Base-by-base conservation (phyloP, 2,888 invertebrate species). In the Thecophora atra region DNA sequence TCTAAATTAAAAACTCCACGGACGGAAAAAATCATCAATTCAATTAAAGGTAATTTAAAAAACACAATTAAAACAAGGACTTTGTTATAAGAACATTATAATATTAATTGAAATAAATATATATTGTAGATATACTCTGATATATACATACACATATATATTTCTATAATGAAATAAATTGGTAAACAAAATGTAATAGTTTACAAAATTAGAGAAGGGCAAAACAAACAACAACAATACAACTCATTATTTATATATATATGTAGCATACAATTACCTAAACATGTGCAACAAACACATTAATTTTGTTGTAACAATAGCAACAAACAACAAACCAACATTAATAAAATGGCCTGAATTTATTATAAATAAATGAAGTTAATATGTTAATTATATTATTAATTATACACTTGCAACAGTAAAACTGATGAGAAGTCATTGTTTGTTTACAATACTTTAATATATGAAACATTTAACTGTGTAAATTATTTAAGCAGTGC, bases 161-260 rank as follows among this genome's bases (percentile, higher is more conserved):
- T 70, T 70, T 70, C 70, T 70, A 63, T 70, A 63, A 70, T 42
- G 68, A 68, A 56, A 68, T 56, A 56, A 52, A 30, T 51, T 42
- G 52, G 30, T 30, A 63, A 60, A 51, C 5, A 63, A 52, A 47
- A n/a, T 44, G 64, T 21, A 64, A 44, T 58, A 58, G 58, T 58
- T 58, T 24, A 58, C 26, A 13, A 58, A 58, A 11, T 26, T 24
- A 21, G 24, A 54, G 3, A 54, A 5, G 5, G 47, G n/a, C 8
- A 47, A 47, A 54, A 19, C 54, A 54, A 54, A 21, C 24, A 54
- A 63, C 30, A 30, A 28, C n/a, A 30, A 28, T 3, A 28, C 21
- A 54, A 30, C 44, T 42, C 21, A 60, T 60, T 11, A 19, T 19
- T 51, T 17, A 37, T 44, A 47, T 56, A 54, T 47, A 60, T 62